Evolutionary conservation across 2,113 vertebrate genomes (phyloP).

Genomic region (Monopterus albus): DNA sequence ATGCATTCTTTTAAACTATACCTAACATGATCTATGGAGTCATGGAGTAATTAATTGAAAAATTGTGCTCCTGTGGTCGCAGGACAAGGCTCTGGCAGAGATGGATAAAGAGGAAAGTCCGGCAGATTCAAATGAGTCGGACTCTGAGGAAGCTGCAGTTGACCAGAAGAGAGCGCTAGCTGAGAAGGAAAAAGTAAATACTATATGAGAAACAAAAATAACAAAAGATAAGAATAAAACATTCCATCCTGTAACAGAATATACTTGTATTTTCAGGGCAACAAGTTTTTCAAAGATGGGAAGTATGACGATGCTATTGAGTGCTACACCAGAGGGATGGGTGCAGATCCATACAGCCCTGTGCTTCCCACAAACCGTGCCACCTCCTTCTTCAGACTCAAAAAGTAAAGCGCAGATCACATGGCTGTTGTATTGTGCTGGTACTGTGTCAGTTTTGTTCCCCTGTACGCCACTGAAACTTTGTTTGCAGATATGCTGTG

Average conservation of each 20-base stretch:
- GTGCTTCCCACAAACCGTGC: conserved; percentile 94
- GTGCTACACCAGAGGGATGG: conserved; percentile 94
- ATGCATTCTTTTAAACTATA: not conserved
- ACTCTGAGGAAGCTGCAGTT: conserved; percentile 87
- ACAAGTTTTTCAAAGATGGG: conserved; percentile 89
- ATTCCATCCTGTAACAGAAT: too few relatives aligned
- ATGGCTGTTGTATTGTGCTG: not conserved
- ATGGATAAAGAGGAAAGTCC: conserved; percentile 90
- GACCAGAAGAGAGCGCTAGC: conserved; percentile 86
- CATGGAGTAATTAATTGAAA: not conserved
- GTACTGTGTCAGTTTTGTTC: not conserved
- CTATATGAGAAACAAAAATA: fast-evolving
- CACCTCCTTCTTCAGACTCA: conserved; percentile 89
- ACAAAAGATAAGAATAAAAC: not conserved
- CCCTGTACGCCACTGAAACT: fast-evolving
- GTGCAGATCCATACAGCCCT: conserved; percentile 90
- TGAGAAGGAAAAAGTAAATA: conserved; percentile 90
- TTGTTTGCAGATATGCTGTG: conserved; percentile 85
- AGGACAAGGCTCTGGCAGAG: conserved; percentile 92
- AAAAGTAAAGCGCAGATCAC: conserved; percentile 84
- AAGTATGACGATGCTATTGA: conserved; percentile 92
- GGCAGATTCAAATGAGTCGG: conserved; percentile 89
- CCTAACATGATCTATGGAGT: not conserved
- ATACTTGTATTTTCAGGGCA: conserved; percentile 84
- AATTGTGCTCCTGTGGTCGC: not conserved